Percentiles rank a stretch among this genome's conserved stretches.
Evolutionary conservation across 2,113 vertebrate species (phyloP).

Genomic region (Propithecus coquereli): DNA sequence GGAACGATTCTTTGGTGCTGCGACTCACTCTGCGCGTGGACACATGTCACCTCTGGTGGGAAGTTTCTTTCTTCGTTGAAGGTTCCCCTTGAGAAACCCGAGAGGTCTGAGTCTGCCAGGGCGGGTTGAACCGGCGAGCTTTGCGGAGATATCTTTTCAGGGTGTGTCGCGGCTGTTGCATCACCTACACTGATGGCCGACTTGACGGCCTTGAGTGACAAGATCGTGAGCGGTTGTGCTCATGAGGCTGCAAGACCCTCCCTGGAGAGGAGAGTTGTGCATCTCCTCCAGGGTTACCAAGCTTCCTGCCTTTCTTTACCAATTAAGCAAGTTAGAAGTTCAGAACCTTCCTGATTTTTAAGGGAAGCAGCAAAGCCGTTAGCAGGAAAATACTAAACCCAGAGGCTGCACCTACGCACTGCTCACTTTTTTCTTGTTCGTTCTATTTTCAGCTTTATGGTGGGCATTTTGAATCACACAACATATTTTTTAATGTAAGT

Average conservation of each 20-base stretch:
- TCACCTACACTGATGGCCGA: not conserved
- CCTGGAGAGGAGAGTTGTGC: not conserved
- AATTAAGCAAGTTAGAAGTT: not conserved
- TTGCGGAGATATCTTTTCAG: not conserved
- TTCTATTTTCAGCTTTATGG: not conserved
- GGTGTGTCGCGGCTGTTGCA: not conserved
- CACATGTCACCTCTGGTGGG: conserved; percentile 37
- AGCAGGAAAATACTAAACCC: not conserved
- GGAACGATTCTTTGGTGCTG: conserved; percentile 20
- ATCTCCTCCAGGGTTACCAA: not conserved
- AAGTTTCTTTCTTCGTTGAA: conserved; percentile 39
- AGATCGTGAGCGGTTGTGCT: not conserved
- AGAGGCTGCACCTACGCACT: not conserved
- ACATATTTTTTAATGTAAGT: not conserved
- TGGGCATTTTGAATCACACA: not conserved
- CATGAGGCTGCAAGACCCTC: not conserved
- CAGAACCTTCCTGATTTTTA: not conserved
- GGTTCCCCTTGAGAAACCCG: conserved; percentile 40
- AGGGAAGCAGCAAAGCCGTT: not conserved
- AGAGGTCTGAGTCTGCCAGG: not conserved
- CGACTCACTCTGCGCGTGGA: conserved; percentile 42
- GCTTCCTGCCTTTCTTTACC: not conserved
- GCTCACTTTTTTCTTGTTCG: not conserved
- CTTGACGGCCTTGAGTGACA: not conserved
- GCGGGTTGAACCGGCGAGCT: conserved; percentile 26